Base-by-base conservation (phyloP, 2,888 invertebrate genomes). In the Hydraecia micacea region DNA sequence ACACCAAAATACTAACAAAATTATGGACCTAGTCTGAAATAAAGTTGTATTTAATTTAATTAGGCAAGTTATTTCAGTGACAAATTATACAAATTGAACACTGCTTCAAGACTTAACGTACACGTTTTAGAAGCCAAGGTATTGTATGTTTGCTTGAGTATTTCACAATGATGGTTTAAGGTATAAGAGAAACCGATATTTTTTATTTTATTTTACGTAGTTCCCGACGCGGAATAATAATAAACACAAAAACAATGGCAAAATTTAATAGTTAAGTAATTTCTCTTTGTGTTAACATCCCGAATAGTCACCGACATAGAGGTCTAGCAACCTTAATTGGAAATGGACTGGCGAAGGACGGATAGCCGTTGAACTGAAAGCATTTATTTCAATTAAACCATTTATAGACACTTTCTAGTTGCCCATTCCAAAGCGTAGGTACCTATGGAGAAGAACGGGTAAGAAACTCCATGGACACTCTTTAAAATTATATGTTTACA, bases 71-170 rank as follows among this genome's bases (percentile, higher is more conserved):
- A 83, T 36, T 83, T 81, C 60, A 55, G 69, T 66, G 36, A 60
- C 49, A 60, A 76, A 83, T 83, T 67, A 66, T 60, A 83, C 68
- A 55, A 83, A 58, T 80, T 80, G 46, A 83, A 83, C 65, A 42
- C n/a, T 18, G 32, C 42, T 69, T 58, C 63, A 49, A 32, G 36
- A 52, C 32, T 76, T 42, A 73, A 79, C 36, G 46, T 69, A 77
- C 63, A 67, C 58, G 66, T 28, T 66, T 42, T 67, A 72, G 73
- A 55, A 63, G 28, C 63, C 55, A 39, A 60, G 66, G 75, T 49
- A 55, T 39, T 58, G 46, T 67, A 49, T 65, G 9, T 39, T 66
- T n/a, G n/a, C 58, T 67, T n/a, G n/a, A 36, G 42, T 42, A 60
- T 75, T 67, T 28, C 52, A 60, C 36, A 36, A 28, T 46, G 42